Base-by-base conservation (phyloP, 2,888 invertebrate genomes). In the Opisthograptis luteolata region DNA sequence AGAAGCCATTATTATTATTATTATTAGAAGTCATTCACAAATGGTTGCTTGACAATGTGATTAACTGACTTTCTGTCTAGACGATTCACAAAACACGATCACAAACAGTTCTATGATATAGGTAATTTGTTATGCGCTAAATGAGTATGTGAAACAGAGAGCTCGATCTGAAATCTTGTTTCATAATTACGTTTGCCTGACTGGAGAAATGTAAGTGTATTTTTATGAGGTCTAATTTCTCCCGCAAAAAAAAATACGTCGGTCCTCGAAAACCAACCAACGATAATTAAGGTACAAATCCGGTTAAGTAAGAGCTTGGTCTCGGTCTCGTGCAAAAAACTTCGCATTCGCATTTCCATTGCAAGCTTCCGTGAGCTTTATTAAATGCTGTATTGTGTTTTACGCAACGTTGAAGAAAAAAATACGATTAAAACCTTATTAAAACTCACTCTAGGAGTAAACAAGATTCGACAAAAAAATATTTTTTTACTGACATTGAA, bases 261-360 rank as follows among this genome's bases (percentile, higher is more conserved):
- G 32, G 46, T 32, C 36, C 43, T 34, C 51, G 28, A 35, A 30
- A 52, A 40, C 46, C 47, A 45, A 49, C 44, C 43, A 27, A 34
- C 39, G 37, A 50, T 52, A 61, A 61, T 61, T 58, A 57, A 57
- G 50, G 55, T 53, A 55, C 52, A 53, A 57, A 58, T 58, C 55
- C 56, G 55, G 58, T 56, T 57, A 49, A 50, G 56, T 37, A 36
- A 51, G 55, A 54, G 42, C 6, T 27, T 46, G 37, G 45, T 50
- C 52, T 52, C 25, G 40, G 43, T 28, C 50, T 45, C 30, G 22
- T 41, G 22, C 20, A 47, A 52, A 56, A 58, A 49, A 42, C 10
- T 35, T 50, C 50, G 56, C 40, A 24, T 43, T 50, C 43, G 46
- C 42, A 48, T 60, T 61, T 55, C 44, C 30, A 54, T 52, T 52